These are phyloP conservation scores for Hipparchia sbordonii DNA, from an alignment of 2,888 invertebrate genomes.

Conservation along the genomic window DNA sequence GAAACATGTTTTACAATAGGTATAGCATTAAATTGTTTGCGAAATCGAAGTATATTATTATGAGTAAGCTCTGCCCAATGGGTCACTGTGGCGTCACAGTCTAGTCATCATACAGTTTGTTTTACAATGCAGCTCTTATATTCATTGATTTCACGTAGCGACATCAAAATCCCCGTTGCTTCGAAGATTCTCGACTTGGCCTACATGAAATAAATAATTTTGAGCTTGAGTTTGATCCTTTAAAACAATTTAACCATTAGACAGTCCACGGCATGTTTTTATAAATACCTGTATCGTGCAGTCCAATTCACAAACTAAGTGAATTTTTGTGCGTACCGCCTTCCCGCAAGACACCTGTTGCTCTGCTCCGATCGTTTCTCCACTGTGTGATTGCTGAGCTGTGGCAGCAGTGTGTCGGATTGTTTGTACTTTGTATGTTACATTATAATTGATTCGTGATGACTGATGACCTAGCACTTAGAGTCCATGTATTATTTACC, in stretches of 20 bases:
- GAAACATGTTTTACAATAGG: constrained; percentile 33
- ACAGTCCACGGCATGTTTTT: too few species aligned
- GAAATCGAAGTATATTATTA: constrained; percentile 17
- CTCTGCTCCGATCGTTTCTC: neutral
- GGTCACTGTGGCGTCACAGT: constrained; percentile 7
- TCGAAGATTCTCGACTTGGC: too few species aligned
- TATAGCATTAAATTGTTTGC: constrained; percentile 26
- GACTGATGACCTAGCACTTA: constrained; percentile 18
- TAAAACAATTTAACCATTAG: too few species aligned
- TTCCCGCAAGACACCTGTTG: too few species aligned
- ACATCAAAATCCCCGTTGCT: too few species aligned
- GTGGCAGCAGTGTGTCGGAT: constrained; percentile 1
- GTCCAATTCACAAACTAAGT: too few species aligned
- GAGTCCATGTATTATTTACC: constrained; percentile 17
- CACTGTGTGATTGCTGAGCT: constrained; percentile 1
- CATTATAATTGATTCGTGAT: constrained; percentile 22
- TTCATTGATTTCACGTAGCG: too few species aligned
- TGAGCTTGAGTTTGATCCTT: too few species aligned
- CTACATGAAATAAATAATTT: too few species aligned
- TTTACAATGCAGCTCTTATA: too few species aligned
- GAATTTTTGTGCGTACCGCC: too few species aligned
- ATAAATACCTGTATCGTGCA: too few species aligned
- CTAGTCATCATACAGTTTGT: neutral
- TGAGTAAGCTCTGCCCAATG: constrained; percentile 4
- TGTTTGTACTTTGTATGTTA: neutral